These are phyloP conservation scores for Corbicula japonica DNA, from an alignment of 2,888 invertebrate species.

Conservation along the genomic window DNA sequence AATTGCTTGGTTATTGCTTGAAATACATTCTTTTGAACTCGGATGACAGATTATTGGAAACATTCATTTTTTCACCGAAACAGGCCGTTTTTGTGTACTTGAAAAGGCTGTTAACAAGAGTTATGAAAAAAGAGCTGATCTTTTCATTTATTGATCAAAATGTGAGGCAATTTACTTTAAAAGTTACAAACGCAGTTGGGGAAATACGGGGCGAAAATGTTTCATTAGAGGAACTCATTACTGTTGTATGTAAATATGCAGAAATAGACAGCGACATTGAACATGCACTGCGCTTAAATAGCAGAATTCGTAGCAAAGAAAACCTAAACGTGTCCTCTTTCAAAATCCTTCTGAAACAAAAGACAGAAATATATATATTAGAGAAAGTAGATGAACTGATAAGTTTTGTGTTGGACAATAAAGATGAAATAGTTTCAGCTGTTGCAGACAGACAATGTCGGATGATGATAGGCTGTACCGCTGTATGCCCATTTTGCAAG, in stretches of 20 bases:
- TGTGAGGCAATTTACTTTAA: no score
- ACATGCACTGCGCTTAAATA: neutral
- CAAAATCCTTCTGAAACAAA: neutral
- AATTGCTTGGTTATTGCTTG: neutral
- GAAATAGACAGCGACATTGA: neutral
- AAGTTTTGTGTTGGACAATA: neutral
- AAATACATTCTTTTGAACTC: neutral
- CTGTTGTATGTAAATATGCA: neutral
- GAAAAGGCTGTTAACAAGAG: neutral
- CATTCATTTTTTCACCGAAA: neutral
- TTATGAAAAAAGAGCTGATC: neutral
- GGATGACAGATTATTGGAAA: neutral
- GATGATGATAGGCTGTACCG: neutral
- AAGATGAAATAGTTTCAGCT: neutral
- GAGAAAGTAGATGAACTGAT: neutral
- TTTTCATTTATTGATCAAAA: neutral
- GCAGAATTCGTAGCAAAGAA: neutral
- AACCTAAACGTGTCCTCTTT: neutral
- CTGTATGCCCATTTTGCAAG: constrained; percentile 12
- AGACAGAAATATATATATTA: neutral
- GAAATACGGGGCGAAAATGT: neutral
- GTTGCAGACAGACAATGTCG: neutral
- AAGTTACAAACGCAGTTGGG: neutral
- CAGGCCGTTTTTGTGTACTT: neutral
- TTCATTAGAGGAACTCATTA: neutral